Evolutionary conservation across 2,888 invertebrate species (phyloP).

Genomic region (Sceliomorpha sp.): DNA sequence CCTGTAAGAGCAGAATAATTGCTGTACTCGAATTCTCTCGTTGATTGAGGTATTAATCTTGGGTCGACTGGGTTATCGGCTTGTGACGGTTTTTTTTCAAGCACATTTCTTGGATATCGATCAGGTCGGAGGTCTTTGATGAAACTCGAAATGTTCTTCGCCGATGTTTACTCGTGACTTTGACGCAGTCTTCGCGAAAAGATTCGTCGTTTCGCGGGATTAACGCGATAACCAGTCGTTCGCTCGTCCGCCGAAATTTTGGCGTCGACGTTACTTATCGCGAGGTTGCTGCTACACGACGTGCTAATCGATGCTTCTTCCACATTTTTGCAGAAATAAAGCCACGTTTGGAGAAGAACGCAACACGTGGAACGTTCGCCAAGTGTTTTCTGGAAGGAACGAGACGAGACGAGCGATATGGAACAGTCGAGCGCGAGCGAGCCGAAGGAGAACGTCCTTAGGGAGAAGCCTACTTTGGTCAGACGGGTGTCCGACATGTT

Average conservation of each 20-base stretch:
- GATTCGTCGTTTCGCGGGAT: conserved; percentile 22
- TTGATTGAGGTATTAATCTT: conserved; percentile 60
- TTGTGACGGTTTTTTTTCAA: conserved; percentile 49
- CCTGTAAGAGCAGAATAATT: conserved; percentile 16
- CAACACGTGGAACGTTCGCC: background rate
- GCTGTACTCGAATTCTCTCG: conserved; percentile 17
- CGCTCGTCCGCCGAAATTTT: no score
- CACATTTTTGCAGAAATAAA: no score
- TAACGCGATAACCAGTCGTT: conserved; percentile 34
- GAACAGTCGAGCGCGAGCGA: conserved; percentile 31
- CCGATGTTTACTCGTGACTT: conserved; percentile 44
- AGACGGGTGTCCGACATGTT: conserved; percentile 75
- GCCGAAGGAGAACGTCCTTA: conserved; percentile 59
- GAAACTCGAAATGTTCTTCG: conserved; percentile 38
- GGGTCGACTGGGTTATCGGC: conserved; percentile 64
- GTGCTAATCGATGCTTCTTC: no score
- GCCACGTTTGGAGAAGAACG: no score
- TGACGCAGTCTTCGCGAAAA: conserved; percentile 29
- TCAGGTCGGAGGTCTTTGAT: conserved; percentile 58
- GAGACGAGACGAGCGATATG: conserved; percentile 14
- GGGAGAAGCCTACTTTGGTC: conserved; percentile 69
- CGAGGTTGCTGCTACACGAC: no score
- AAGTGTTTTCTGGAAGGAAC: conserved; percentile 5
- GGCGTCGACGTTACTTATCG: conserved; percentile 24
- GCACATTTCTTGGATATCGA: conserved; percentile 49